Evolutionary conservation across 2,888 invertebrate species (phyloP), one percentile per base, ranked within the genome.

Genomic region (Drosophila nr. medialis): DNA sequence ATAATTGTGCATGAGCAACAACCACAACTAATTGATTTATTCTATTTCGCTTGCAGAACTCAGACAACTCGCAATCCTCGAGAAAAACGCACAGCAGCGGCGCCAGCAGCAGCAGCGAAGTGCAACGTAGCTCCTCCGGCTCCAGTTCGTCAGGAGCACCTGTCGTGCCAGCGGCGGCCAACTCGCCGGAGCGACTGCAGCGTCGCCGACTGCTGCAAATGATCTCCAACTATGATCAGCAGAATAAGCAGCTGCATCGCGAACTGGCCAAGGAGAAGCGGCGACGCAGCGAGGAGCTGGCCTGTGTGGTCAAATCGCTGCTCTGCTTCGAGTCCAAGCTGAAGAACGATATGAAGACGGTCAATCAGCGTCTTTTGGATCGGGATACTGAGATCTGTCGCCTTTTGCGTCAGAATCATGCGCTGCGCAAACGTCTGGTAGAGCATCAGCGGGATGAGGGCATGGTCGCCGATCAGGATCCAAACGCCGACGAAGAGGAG

Each of bases 291-390:
- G 93, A 92, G 65, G 93, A 93, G 71, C 77, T 93, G 50, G 90
- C 93, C 50, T 91, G 91, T 72, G 92, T 93, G n/a, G 91, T 93
- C 40, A 93, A 93, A 68, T 93, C 93, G 30, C 80, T 93, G 49
- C 71, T 93, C 18, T 91, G 91, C 54, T 92, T 93, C 75, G 93
- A 93, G 72, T 89, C 93, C 38, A 93, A 93, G 67, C 81, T 93
- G 13, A 92, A 92, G 76, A 89, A 81, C 49, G 93, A 93, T 75
- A 93, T 93, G 90, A 93, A 93, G 77, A 75, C 90, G 36, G 93
- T 93, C 10, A 92, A 92, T 71, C 90, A 92, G 40, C 90, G 92
- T 27, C 83, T 93, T 4, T 75, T 90, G 65, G 93, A 93, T 38
- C 92, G 91, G 68, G 93, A 93, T 73, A 84, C 70, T 1, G 93